Base-by-base conservation (phyloP, 2,113 vertebrate species). In the Pituophis catenifer region DNA sequence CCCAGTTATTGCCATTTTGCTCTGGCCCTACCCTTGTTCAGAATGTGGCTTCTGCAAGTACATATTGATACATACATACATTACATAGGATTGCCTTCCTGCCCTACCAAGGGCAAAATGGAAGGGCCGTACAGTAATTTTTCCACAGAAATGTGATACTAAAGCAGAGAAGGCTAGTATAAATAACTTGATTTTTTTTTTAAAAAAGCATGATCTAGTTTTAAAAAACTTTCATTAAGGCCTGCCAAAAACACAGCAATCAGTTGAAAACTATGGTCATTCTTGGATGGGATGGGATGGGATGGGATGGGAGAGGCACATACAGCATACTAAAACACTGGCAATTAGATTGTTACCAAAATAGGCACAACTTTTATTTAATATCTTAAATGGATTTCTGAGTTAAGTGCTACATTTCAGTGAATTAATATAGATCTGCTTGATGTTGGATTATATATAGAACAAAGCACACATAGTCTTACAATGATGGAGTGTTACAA, bases 161-260 rank as follows among this genome's bases (percentile, higher is more conserved):
- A 50, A 70, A 92, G 58, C 0, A 92, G 93, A 62, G 95, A 94
- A 8, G 75, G 89, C 91, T 0, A 48, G 93, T 38, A 38, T 21
- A 81, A 81, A 81, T 81, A 81, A 81, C 55, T 94, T 95, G 95
- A 94, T 94, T 93, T 92, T 50, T 90, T 94, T 95, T 95, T 96
- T 9, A 44, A 19, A n/a, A 23, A 89, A 54, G 7, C 17, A 7
- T 91, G 91, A 95, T 96, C 50, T 89, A 88, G 88, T 94, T 94
- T 96, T 0, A 65, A 54, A 70, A 50, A 86, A 50, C 48, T 92
- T 48, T 86, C 92, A 92, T 93, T 88, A 93, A 91, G 93, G 92
- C 92, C 89, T 85, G 19, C 88, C 93, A 95, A 94, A 96, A 95
- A 96, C 93, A 86, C 94, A 94, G 94, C 59, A 0, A 91, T 90